phyloP scores from a whole-genome alignment of 2,113 vertebrate genomes.

The Peromyscus californicus region DNA sequence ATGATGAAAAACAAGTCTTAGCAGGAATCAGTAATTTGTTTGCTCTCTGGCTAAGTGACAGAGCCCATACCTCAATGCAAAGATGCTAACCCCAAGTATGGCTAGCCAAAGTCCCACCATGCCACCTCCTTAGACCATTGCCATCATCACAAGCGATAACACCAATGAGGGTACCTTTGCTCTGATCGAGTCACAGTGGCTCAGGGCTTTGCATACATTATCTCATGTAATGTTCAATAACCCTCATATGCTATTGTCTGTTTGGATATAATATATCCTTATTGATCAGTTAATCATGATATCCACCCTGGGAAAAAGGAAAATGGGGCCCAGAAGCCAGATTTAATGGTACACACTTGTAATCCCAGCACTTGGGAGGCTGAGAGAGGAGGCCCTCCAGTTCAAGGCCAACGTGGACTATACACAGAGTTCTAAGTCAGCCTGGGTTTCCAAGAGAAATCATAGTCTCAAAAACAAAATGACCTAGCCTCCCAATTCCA shows the following conservation, averaged over 20 bases:
- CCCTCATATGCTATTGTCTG: neutral
- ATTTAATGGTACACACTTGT: neutral
- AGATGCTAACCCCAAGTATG: neutral
- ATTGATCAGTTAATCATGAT: neutral
- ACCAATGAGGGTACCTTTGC: neutral
- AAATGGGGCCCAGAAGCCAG: neutral
- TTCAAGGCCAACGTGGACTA: neutral
- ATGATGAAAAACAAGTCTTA: constrained; percentile 27
- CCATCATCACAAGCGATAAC: neutral
- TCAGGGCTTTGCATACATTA: neutral
- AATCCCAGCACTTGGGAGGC: neutral
- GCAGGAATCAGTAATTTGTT: neutral
- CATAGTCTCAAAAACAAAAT: neutral
- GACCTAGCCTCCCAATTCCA: neutral
- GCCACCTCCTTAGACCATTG: neutral
- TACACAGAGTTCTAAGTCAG: neutral
- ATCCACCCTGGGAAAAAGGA: neutral
- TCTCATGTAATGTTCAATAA: neutral
- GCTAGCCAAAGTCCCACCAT: neutral
- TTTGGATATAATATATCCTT: neutral
- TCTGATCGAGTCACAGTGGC: neutral
- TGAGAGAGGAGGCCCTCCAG: neutral
- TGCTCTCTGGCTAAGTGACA: neutral
- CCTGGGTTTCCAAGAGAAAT: neutral
- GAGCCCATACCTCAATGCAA: neutral